Percentiles rank a stretch among this genome's conserved stretches.
phyloP scores from a whole-genome alignment of 2,888 invertebrate genomes.

The Pheosia tremula region DNA sequence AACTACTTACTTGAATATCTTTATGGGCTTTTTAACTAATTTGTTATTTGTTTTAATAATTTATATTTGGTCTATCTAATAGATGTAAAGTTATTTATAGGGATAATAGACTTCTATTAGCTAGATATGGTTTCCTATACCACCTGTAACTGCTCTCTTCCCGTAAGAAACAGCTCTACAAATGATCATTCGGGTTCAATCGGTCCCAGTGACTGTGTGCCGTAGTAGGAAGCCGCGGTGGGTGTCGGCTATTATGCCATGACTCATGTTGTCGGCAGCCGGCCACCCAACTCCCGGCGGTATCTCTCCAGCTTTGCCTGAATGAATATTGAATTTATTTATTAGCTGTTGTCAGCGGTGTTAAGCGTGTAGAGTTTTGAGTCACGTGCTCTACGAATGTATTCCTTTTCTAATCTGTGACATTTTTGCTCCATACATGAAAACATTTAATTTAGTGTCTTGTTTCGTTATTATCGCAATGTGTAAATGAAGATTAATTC shows the following conservation, averaged over 20 bases:
- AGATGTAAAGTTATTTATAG: no score
- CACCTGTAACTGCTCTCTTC: conserved; percentile 1
- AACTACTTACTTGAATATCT: no score
- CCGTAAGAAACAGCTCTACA: not conserved
- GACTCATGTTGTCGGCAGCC: conserved; percentile 46
- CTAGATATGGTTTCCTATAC: not conserved
- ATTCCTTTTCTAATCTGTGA: conserved; percentile 5
- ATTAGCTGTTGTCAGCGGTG: not conserved
- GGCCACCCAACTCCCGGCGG: conserved; percentile 24
- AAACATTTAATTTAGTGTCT: no score
- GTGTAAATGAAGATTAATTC: no score
- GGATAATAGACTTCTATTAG: no score
- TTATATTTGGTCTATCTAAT: no score
- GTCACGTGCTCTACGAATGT: not conserved
- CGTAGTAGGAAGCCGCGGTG: conserved; percentile 45
- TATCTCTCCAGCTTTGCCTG: conserved; percentile 36
- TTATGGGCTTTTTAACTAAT: no score
- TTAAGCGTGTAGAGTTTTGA: not conserved
- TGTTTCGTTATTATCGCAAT: no score
- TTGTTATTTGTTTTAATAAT: no score
- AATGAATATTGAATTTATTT: conserved; percentile 19
- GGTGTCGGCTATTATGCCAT: conserved; percentile 47
- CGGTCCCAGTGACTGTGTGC: conserved; percentile 10
- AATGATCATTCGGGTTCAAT: not conserved
- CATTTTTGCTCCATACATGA: no score